Base-by-base conservation (phyloP, 2,888 invertebrate genomes). In the Unio pictorum region DNA sequence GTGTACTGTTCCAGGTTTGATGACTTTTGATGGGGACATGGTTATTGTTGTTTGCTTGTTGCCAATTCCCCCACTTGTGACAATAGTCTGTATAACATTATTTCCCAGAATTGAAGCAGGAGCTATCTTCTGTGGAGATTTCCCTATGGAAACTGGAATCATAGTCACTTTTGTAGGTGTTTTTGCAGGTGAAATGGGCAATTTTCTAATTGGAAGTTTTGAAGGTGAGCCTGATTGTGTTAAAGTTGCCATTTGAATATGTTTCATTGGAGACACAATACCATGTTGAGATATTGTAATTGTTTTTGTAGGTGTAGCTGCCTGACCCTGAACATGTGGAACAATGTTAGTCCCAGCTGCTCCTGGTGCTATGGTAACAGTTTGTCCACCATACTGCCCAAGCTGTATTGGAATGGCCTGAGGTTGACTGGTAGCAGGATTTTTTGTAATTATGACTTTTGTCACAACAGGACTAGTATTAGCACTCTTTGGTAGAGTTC, bases 51-150 rank as follows among this genome's bases (percentile, higher is more conserved):
- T 73, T 61, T 73, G 74, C 69, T 70, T 62, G 55, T 64, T 59
- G 5, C 67, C 64, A 59, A 94, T 90, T 78, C 75, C 69, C 61
- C 68, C 72, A 64, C 69, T 71, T 68, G 66, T 70, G 34, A 67
- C 55, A 65, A 54, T 81, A 66, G 81, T 80, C 63, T 79, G 75
- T 68, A 84, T 72, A 63, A 84, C 77, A 76, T 81, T 80, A 20
- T 73, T 72, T 60, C 74, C 72, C 23, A 78, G 45, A 45, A 45
- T 57, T 34, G 78, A 75, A 55, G 81, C 82, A 61, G 82, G 79
- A 26, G 80, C 76, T 61, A 95, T 93, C 90, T 94, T 94, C 55
- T 94, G 92, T 0, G 94, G 94, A 20, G 94, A 93, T 89, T 94
- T 94, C 15, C 93, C 89, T 2, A 92, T 87, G 20, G 91, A 86